phyloP scores from a whole-genome alignment of 2,888 invertebrate species.

The Ormyrus nitidulus region DNA sequence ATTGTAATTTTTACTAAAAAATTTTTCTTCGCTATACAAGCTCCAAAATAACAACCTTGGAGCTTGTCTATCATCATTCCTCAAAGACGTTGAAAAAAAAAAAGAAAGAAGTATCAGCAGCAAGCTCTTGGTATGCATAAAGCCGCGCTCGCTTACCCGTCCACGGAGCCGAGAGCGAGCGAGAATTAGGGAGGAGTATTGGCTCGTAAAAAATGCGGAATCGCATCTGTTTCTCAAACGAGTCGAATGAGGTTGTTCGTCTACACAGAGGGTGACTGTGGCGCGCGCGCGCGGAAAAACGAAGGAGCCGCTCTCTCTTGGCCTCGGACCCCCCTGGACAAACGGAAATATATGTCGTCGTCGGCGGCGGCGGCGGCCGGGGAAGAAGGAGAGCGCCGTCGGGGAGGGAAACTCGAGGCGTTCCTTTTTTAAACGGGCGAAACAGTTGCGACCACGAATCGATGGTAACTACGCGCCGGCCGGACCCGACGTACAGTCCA shows the following conservation, averaged over 20 bases:
- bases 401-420: slow-evolving; percentile 63
- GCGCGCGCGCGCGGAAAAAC: slow-evolving; percentile 40
- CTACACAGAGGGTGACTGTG: not conserved
- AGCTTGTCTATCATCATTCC: too few species aligned
- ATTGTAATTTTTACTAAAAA: too few species aligned
- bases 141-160: slow-evolving; percentile 25
- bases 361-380: too few species aligned
- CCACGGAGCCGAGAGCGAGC: slow-evolving; percentile 54
- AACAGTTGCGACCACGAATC: slow-evolving; percentile 75
- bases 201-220: slow-evolving; percentile 55
- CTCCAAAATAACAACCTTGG: too few species aligned
- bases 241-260: slow-evolving; percentile 13
- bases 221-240: slow-evolving; percentile 53
- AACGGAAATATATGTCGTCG: slow-evolving; percentile 71
- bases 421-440: slow-evolving; percentile 73
- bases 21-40: too few species aligned
- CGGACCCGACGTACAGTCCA: slow-evolving; percentile 73
- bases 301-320: not conserved
- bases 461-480: slow-evolving; percentile 74
- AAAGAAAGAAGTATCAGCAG: too few species aligned
- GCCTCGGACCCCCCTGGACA: slow-evolving; percentile 67
- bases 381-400: not conserved
- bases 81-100: not conserved
- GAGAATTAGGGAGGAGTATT: slow-evolving; percentile 53
- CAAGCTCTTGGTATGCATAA: slow-evolving; percentile 33